Base-by-base conservation (phyloP, 2,888 invertebrate genomes). In the Balanococcus diminutus region DNA sequence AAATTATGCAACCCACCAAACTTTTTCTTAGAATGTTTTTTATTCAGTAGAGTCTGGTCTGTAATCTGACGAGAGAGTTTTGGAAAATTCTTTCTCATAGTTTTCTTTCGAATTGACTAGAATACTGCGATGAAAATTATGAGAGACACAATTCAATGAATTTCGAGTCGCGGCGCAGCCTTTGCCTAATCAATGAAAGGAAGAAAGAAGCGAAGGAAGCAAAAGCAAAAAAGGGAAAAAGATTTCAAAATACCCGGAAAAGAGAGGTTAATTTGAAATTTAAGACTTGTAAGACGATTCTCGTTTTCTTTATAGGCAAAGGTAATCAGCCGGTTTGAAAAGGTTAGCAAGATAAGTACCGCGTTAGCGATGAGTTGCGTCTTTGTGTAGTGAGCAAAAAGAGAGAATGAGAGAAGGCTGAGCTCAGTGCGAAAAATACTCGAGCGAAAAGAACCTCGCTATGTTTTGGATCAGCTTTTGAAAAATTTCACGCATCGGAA, bases 201-300 rank as follows among this genome's bases (percentile, higher is more conserved):
- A 36, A 8, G 36, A 4, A 36, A 36, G 19, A 51, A 51, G 51
- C n/a, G 19, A 51, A 51, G 19, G 8, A 36, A 8, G 36, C 36
- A 36, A 51, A 51, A 51, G 19, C n/a, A 19, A 31, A 28, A 28
- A 28, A 61, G n/a, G 6, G n/a, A 61, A 2, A 31, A 67, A 28
- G 5, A 5, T 28, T 67, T 67, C 11, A 31, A 75, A 32, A 67
- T 67, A 75, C 32, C 32, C 75, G 75, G 75, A 75, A 75, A 75
- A 75, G 75, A 32, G 75, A n/a, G 36, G 32, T 75, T 32, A 75
- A 75, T 75, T 75, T 75, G 75, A 75, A 75, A 75, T 75, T 75
- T 75, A 75, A 75, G 31, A 75, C 75, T 32, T 14, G 3, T 8
- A 25, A 75, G 51, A 51, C 51, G 51, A 19, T 19, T 51, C 28